Evolutionary conservation across 37 sponge, comb jelly and placozoan genomes (phyloP), one percentile per base, ranked within the genome.

Genomic region (Dysidea cf. avara): DNA sequence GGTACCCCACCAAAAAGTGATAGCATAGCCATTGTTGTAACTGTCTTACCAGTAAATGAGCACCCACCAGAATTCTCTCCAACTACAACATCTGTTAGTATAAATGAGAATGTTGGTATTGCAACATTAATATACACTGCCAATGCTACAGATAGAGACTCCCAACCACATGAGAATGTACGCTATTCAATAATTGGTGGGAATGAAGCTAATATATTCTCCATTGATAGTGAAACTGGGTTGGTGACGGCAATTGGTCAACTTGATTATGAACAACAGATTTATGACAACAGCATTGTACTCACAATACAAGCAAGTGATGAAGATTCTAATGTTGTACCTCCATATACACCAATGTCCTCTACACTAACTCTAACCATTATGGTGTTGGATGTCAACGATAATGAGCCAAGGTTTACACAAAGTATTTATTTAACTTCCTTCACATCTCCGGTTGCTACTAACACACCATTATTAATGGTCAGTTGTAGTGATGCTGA

Each of bases 131-230:
- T 90, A 39, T 32, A 40, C 25, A 69, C 31, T 26, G 82, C 85
- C 2, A 20, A 3, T 31, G 91, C 91, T 14, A 43, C 63, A 49
- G 91, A 90, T 66, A 68, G 34, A 46, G 91, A 90, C 48, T 21
- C 55, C 13, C 49, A 57, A 0, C 36, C 29, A 1, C 74, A 90
- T 47, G 67, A 75, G 24, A n/a, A n/a, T n/a, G 39, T 81, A 0
- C 59, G 56, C 20, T 90, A 77, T 53, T 61, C 52, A 26, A 77
- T 90, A 25, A 39, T 43, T 7, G 50, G 28, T 20, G 86, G 91
- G 11, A 81, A 90, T 57, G 62, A 31, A 7, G 74, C 51, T 2
- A 50, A 51, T 1, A 30, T 14, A 9, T 89, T 89, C 47, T 24
- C 53, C 4, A 79, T 89, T 25, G 75, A 70, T 38, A 1, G 71